Evolutionary conservation across 2,113 vertebrate species (phyloP), one percentile per base, ranked within the genome.

Genomic region (Pterocles gutturalis): DNA sequence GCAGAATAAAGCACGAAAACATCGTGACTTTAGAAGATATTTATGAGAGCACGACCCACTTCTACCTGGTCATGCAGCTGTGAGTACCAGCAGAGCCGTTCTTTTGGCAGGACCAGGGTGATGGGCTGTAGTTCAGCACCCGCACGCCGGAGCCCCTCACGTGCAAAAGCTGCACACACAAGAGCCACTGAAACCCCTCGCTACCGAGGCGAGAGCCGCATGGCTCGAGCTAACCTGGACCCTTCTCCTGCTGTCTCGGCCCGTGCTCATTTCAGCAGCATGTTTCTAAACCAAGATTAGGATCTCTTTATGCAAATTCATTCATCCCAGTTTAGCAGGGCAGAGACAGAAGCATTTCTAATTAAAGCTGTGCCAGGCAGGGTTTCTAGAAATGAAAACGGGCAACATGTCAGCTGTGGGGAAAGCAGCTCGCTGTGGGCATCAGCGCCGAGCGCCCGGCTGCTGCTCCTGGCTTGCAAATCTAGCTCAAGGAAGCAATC

Each of bases 21-120:
- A 99, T 99, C 1, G 98, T 99, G 87, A 98, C 98, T 29, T 97
- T 99, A 93, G 99, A 99, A 87, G 99, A 99, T 29, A 99, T 99
- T 97, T 99, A 99, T 0, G 99, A 99, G 97, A 99, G 98, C 36
- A 90, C 97, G 26, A 99, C 99, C 15, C 99, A 99, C 97, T 99
- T 99, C 98, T 99, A 99, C 98, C 98, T 99, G 89, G 99, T 99
- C 71, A 99, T 99, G 99, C 99, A 99, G 90, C 98, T 99, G 99
- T 99, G 97, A 99, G 99, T 99, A 71, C 2, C 36, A 26, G 7
- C 60, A 41, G 36, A 26, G 88, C 64, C 17, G 0, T 2, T 36
- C 41, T 41, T 41, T 13, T 17, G 53, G 67, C 77, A 60, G 84
- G 57, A 29, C 1, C 20, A 10, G 81, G 46, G 43, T 2, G 31